Evolutionary conservation across 1,140 invertebrate genomes (phyloP).

Genomic region (Macrocentrus cingulum): DNA sequence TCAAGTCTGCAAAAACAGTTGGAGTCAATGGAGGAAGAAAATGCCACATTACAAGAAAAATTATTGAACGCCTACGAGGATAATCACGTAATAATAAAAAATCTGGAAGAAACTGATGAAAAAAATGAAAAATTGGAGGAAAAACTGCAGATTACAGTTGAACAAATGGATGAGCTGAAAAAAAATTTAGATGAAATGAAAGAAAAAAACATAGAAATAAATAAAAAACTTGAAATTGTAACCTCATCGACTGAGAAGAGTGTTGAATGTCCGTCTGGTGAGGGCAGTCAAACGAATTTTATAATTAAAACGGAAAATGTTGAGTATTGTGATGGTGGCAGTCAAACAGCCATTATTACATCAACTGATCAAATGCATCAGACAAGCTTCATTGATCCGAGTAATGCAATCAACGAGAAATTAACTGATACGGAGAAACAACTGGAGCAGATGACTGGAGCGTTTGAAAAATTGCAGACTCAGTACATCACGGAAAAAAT

Average conservation of each 20-base stretch:
- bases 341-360: constrained; percentile 25
- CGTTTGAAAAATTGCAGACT: constrained; percentile 28
- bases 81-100: too few species aligned
- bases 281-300: not conserved
- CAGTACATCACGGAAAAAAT: not conserved
- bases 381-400: constrained; percentile 15
- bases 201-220: not conserved
- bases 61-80: too few species aligned
- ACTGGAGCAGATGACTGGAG: constrained; percentile 12
- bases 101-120: too few species aligned
- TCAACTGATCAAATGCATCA: constrained; percentile 27
- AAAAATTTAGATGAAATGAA: not conserved
- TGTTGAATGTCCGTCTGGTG: too few species aligned
- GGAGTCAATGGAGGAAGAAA: too few species aligned
- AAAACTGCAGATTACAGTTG: too few species aligned
- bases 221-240: too few species aligned
- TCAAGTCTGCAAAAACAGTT: too few species aligned
- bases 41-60: too few species aligned
- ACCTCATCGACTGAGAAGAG: too few species aligned
- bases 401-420: not conserved
- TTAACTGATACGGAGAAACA: constrained; percentile 3
- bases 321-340: constrained; percentile 2
- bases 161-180: not conserved
- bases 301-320: not conserved
- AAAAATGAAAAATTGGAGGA: not conserved